These are phyloP conservation scores for Ochropleura leucogaster DNA, from an alignment of 2,888 invertebrate genomes.

Conservation along the genomic window DNA sequence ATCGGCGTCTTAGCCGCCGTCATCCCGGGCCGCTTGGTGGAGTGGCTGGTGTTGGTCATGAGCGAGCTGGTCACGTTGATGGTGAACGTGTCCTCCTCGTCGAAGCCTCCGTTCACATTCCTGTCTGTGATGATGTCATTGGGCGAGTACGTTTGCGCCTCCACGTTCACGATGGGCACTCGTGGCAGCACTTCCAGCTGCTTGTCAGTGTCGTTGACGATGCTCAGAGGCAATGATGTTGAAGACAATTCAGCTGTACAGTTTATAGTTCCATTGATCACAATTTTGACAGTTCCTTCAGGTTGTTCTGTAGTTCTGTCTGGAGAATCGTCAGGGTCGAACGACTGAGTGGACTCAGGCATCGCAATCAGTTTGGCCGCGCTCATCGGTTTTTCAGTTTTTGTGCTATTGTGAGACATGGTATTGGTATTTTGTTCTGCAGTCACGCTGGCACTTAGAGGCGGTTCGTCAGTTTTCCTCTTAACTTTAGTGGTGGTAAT, in stretches of 20 bases:
- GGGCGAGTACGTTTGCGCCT: slow-evolving; percentile 80
- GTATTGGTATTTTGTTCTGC: slow-evolving; percentile 52
- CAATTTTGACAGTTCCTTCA: slow-evolving; percentile 81
- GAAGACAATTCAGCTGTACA: slow-evolving; percentile 87
- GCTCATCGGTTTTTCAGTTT: slow-evolving; percentile 58
- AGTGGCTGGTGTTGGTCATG: slow-evolving; percentile 82
- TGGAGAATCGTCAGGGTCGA: slow-evolving; percentile 47
- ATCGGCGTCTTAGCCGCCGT: slow-evolving; percentile 76
- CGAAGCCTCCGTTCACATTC: slow-evolving; percentile 77
- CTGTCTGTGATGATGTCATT: slow-evolving; percentile 85
- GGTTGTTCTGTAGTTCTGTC: slow-evolving; percentile 78
- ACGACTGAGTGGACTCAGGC: slow-evolving; percentile 50
- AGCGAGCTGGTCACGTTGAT: slow-evolving; percentile 91
- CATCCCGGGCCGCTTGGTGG: slow-evolving; percentile 68
- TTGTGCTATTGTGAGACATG: slow-evolving; percentile 55
- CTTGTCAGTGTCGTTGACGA: slow-evolving; percentile 76
- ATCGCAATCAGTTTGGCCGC: slow-evolving; percentile 59
- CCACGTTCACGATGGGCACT: slow-evolving; percentile 77
- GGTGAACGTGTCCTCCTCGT: slow-evolving; percentile 89
- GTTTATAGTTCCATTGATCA: slow-evolving; percentile 87
- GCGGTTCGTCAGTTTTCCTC: slow-evolving; percentile 79
- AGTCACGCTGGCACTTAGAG: slow-evolving; percentile 56
- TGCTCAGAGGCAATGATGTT: slow-evolving; percentile 79
- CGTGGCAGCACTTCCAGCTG: slow-evolving; percentile 75
- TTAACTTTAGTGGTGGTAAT: slow-evolving; percentile 81